phyloP scores from a whole-genome alignment of 2,797 vertebrate species.

The Scomberomorus guttatus region DNA sequence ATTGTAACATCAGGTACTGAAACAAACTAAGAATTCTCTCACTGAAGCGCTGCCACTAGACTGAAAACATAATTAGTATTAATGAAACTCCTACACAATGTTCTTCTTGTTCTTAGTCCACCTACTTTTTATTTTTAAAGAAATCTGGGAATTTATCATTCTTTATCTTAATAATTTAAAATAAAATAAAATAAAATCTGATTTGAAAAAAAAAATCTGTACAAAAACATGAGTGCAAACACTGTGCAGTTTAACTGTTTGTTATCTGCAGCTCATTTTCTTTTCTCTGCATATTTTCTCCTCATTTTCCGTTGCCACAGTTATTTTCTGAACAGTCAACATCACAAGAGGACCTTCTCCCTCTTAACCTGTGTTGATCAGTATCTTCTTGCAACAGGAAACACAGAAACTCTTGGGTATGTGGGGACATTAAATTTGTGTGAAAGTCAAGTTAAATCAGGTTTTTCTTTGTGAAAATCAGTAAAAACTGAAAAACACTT shows the following conservation, averaged over 20 bases:
- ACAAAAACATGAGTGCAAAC: neutral
- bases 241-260: neutral
- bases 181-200: no score
- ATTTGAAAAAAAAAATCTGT: no score
- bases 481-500: neutral
- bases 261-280: conserved; percentile 5
- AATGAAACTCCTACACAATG: neutral
- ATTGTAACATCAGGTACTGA: no score
- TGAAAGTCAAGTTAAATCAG: neutral
- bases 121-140: no score
- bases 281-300: neutral
- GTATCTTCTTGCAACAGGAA: conserved; percentile 9
- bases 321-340: neutral
- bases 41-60: neutral
- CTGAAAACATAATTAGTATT: neutral
- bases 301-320: neutral
- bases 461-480: neutral
- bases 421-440: neutral
- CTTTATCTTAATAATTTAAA: no score
- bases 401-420: neutral
- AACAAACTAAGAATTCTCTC: no score
- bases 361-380: neutral
- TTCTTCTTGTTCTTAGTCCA: no score
- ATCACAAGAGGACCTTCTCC: neutral
- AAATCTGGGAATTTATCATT: no score